phyloP scores from a whole-genome alignment of 2,888 invertebrate species.

The Pandemis cinnamomeana region DNA sequence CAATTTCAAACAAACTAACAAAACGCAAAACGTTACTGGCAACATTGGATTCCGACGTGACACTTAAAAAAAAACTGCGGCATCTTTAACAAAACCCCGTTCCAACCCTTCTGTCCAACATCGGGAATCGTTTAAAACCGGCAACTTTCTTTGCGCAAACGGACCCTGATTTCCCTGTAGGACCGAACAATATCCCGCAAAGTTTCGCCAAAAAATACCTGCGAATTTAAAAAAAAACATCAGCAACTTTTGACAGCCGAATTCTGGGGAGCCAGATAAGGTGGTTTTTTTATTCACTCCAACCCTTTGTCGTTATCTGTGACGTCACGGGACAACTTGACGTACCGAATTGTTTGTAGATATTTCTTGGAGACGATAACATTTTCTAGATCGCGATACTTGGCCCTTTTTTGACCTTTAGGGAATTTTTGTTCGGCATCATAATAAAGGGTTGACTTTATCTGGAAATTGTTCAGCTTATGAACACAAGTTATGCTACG shows the following conservation, averaged over 20 bases:
- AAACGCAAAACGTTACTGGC: too few relatives aligned
- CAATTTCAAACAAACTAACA: too few relatives aligned
- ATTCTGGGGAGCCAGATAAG: slow-evolving; percentile 30
- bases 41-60: not conserved
- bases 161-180: slow-evolving; percentile 21
- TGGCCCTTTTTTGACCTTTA: slow-evolving; percentile 23
- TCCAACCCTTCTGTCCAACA: slow-evolving; percentile 12
- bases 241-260: slow-evolving; percentile 21
- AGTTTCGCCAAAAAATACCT: slow-evolving; percentile 22
- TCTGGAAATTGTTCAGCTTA: slow-evolving; percentile 27
- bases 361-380: slow-evolving; percentile 34
- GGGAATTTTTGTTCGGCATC: slow-evolving; percentile 30
- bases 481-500: not conserved
- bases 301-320: slow-evolving; percentile 39
- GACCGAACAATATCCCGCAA: slow-evolving; percentile 7
- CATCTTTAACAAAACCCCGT: not conserved
- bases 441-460: slow-evolving; percentile 38
- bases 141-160: slow-evolving; percentile 11
- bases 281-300: slow-evolving; percentile 25
- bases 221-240: slow-evolving; percentile 33
- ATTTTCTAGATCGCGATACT: slow-evolving; percentile 32
- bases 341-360: slow-evolving; percentile 37
- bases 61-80: not conserved
- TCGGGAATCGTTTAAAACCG: slow-evolving; percentile 8
- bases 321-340: slow-evolving; percentile 32